These are phyloP conservation scores for Donacobius atricapilla DNA, from an alignment of 2,113 vertebrate genomes.

Conservation along the genomic window DNA sequence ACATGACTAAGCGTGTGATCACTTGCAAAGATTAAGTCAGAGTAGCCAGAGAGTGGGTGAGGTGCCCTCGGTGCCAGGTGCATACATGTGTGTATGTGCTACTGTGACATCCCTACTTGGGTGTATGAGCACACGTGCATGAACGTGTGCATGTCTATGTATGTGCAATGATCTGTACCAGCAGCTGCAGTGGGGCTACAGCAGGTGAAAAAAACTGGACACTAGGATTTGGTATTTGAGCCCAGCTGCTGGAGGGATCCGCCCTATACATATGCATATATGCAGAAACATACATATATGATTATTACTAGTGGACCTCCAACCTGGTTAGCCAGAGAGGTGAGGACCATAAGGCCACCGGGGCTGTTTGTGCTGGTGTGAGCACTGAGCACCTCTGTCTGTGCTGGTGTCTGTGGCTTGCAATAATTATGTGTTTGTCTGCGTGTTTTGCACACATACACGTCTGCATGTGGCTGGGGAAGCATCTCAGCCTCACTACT, in stretches of 20 bases:
- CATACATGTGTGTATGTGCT: background rate
- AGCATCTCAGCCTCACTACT: background rate
- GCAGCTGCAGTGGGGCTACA: background rate
- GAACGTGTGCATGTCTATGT: rapidly evolving
- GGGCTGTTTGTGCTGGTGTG: background rate
- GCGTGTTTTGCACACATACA: background rate
- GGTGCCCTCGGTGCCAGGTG: background rate
- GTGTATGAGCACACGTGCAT: too few relatives aligned
- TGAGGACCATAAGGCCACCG: rapidly evolving
- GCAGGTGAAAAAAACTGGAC: background rate
- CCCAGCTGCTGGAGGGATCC: background rate
- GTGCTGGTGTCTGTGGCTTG: background rate
- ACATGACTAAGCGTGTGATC: too few relatives aligned
- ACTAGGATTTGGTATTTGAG: background rate
- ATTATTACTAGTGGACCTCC: background rate
- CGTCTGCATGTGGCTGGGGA: background rate
- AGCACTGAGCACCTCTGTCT: background rate
- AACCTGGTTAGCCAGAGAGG: background rate
- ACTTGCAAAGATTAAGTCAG: background rate
- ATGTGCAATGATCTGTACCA: rapidly evolving
- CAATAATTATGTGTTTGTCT: background rate
- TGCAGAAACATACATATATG: background rate
- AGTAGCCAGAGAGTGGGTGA: background rate
- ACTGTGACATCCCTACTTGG: background rate
- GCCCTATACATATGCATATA: too few relatives aligned